A percentile compares a stretch with the other conserved stretches of the same genome.
These are phyloP conservation scores for Periophthalmodon schlosseri DNA, from an alignment of 2,113 vertebrate genomes.

Conservation along the genomic window DNA sequence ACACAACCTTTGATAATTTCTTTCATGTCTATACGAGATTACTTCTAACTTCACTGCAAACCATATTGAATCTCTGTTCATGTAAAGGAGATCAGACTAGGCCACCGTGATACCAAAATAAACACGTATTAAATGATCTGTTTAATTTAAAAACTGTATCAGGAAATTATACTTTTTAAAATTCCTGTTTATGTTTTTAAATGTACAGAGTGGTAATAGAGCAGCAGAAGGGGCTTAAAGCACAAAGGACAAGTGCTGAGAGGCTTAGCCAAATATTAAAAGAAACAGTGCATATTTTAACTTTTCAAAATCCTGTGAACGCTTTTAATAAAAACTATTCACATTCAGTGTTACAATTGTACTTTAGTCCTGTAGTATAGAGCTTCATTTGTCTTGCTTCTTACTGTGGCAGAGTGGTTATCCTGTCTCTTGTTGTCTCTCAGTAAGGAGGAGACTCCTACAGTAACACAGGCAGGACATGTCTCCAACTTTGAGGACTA, in stretches of 20 bases:
- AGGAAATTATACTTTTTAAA: neutral
- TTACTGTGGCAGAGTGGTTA: neutral
- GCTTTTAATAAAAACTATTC: neutral
- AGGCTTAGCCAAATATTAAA: slow-evolving; percentile 26
- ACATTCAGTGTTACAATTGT: neutral
- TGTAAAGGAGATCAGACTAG: neutral
- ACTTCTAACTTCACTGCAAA: too few relatives aligned
- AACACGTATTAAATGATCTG: neutral
- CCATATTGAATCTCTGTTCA: too few relatives aligned
- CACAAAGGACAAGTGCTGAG: slow-evolving; percentile 56
- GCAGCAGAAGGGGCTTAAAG: slow-evolving; percentile 67
- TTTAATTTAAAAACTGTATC: neutral
- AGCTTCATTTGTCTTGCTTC: neutral
- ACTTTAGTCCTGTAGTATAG: neutral
- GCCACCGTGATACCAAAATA: neutral
- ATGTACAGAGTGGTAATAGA: slow-evolving; percentile 33
- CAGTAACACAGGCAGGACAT: too few relatives aligned
- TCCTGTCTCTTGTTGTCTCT: too few relatives aligned
- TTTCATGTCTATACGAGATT: too few relatives aligned
- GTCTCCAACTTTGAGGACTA: too few relatives aligned
- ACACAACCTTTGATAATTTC: too few relatives aligned
- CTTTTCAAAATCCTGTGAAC: neutral
- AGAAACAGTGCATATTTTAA: slow-evolving; percentile 28
- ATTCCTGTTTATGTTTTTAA: neutral
- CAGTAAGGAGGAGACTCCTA: too few relatives aligned